phyloP scores from a whole-genome alignment of 2,113 vertebrate species.

The Accipiter virgatus region DNA sequence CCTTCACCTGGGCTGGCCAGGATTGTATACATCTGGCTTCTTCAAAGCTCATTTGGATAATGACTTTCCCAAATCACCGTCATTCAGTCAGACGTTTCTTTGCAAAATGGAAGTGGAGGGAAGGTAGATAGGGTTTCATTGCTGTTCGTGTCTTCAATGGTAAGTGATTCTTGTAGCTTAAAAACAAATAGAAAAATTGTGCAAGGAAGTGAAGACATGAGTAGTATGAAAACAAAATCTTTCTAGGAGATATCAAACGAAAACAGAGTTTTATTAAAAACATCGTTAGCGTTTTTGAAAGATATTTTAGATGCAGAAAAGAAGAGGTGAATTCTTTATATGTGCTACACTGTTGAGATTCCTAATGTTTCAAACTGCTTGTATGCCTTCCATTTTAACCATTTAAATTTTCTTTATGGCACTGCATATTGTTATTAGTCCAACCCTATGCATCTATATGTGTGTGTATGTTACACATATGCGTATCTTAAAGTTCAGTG shows the following conservation, averaged over 20 bases:
- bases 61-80: not conserved
- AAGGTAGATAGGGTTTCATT: not conserved
- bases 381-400: not conserved
- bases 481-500: not conserved
- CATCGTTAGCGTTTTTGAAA: not conserved
- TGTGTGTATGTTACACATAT: not conserved
- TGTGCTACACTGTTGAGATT: not conserved
- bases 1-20: not conserved
- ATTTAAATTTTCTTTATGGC: not conserved
- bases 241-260: not conserved
- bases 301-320: not conserved
- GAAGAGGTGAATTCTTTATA: not conserved
- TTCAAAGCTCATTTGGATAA: not conserved
- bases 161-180: not conserved
- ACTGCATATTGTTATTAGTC: not conserved
- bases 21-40: not conserved
- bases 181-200: not conserved
- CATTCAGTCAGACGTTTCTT: not conserved
- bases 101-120: not conserved
- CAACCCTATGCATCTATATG: not conserved
- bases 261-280: not conserved
- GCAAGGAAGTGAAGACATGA: not conserved
- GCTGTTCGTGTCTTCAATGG: not conserved
- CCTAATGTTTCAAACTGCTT: not conserved
- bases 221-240: not conserved